phyloP scores from a whole-genome alignment of 2,797 vertebrate species.

The Acridotheres tristis region DNA sequence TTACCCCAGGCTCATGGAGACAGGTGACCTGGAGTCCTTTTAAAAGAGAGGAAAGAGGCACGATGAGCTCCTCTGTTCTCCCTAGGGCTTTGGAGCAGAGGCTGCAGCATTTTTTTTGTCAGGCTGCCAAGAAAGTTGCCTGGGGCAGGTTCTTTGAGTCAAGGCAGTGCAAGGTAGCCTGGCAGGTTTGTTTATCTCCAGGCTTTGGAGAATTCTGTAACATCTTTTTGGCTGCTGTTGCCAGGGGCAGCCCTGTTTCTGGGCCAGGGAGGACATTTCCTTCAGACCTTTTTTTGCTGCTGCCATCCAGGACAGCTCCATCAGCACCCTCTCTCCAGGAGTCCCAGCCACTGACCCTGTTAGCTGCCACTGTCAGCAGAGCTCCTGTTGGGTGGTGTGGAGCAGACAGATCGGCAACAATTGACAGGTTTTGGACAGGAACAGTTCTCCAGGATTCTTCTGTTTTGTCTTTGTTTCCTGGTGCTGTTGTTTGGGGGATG shows the following conservation, averaged over 20 bases:
- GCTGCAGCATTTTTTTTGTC: background rate
- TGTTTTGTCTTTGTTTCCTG: background rate
- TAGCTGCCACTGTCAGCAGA: background rate
- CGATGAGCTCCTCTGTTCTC: background rate
- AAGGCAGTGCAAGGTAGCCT: background rate
- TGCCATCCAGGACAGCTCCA: background rate
- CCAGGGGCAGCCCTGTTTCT: background rate
- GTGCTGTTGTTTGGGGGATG: background rate
- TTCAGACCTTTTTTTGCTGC: background rate
- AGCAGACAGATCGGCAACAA: rapidly evolving
- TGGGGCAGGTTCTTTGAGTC: background rate
- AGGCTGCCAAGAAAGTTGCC: background rate
- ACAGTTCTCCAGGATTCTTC: background rate
- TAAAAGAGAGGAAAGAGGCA: background rate
- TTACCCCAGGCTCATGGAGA: background rate
- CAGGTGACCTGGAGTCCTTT: background rate
- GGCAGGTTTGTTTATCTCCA: background rate
- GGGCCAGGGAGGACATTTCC: rapidly evolving
- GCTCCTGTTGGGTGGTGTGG: background rate
- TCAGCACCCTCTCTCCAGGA: background rate
- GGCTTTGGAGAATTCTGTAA: background rate
- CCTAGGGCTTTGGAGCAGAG: background rate
- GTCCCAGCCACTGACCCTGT: background rate
- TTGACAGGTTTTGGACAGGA: background rate
- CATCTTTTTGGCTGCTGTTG: background rate